Evolutionary conservation across 2,113 vertebrate genomes (phyloP).

Genomic region (Corydoras sp.): DNA sequence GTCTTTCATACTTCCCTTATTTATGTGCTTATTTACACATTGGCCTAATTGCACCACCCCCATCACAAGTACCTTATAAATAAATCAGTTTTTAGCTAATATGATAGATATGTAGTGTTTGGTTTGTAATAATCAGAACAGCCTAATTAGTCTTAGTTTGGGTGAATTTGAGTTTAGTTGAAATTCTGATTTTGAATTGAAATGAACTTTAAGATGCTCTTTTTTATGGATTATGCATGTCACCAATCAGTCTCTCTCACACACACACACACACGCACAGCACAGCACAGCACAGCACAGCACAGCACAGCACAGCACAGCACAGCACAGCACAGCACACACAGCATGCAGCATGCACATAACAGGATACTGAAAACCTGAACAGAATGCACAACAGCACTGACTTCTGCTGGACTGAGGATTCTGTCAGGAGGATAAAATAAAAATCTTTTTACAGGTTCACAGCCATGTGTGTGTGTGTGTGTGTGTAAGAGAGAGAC

Average conservation of each 20-base stretch:
- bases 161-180: no score
- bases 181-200: no score
- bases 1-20: no score
- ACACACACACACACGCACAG: neutral
- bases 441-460: constrained; percentile 21
- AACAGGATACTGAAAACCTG: constrained; percentile 39
- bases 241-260: neutral
- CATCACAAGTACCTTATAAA: no score
- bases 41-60: no score
- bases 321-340: constrained; percentile 48
- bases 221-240: no score
- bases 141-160: no score
- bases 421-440: constrained; percentile 32
- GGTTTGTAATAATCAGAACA: no score
- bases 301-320: constrained; percentile 37
- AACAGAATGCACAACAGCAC: constrained; percentile 52
- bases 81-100: no score
- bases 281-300: constrained; percentile 21
- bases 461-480: constrained; percentile 49
- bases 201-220: no score
- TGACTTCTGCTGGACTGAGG: constrained; percentile 22
- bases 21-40: no score
- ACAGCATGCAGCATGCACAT: constrained; percentile 22
- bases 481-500: constrained; percentile 62
- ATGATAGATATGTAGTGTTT: no score